These are phyloP conservation scores for Brassicogethes aeneus DNA, from an alignment of 2,888 invertebrate genomes.

Conservation along the genomic window DNA sequence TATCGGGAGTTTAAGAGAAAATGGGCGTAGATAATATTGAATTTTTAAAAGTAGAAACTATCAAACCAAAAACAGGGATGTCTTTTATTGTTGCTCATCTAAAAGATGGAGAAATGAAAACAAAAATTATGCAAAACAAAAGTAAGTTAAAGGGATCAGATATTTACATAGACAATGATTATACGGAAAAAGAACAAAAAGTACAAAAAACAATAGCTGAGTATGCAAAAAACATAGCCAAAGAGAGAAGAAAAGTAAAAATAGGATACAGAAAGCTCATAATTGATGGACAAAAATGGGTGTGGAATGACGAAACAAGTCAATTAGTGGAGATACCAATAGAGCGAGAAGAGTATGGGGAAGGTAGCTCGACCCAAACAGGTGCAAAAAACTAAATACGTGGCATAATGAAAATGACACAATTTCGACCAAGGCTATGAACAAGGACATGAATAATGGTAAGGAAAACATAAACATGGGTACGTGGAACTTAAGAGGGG, in stretches of 20 bases:
- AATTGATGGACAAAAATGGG: constrained; percentile 5
- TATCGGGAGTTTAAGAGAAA: neutral
- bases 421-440: too few relatives aligned
- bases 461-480: too few relatives aligned
- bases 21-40: neutral
- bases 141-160: neutral
- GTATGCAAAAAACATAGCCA: neutral
- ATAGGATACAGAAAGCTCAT: constrained; percentile 1
- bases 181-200: constrained; percentile 1
- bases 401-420: too few relatives aligned
- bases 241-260: neutral
- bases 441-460: too few relatives aligned
- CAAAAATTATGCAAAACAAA: constrained; percentile 3
- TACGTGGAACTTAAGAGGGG: too few relatives aligned
- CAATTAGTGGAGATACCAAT: too few relatives aligned
- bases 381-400: too few relatives aligned
- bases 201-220: neutral
- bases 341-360: too few relatives aligned
- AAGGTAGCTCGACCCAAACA: too few relatives aligned
- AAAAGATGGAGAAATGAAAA: constrained; percentile 1
- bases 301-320: constrained; percentile 4
- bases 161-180: constrained; percentile 3
- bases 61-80: neutral
- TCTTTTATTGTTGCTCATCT: neutral
- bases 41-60: neutral